Evolutionary conservation across 2,797 vertebrate genomes (phyloP).

Genomic region (Steatocranus sp.): DNA sequence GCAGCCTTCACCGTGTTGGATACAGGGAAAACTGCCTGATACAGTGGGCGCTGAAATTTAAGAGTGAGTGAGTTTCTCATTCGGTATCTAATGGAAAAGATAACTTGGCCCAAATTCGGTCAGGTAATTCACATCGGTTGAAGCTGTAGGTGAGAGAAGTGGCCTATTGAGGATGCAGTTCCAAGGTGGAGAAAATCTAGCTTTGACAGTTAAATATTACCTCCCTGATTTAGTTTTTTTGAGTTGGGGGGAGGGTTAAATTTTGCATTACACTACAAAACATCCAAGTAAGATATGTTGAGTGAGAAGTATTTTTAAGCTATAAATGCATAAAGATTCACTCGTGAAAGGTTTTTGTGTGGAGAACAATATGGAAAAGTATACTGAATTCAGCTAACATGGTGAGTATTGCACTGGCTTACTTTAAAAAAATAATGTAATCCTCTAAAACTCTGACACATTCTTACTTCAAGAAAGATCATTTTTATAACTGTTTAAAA

Average conservation of each 20-base stretch:
- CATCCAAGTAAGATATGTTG: not conserved
- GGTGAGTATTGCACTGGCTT: not conserved
- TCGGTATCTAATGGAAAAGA: not conserved
- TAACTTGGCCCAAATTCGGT: not conserved
- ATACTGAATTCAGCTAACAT: not conserved
- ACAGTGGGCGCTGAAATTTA: not conserved
- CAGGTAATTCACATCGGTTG: not conserved
- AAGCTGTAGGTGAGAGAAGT: not conserved
- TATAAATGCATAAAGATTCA: not conserved
- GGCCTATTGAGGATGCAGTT: not conserved
- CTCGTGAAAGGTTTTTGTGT: not conserved
- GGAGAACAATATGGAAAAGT: not conserved
- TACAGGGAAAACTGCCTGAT: not conserved
- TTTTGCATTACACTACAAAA: not conserved
- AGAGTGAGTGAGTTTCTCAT: not conserved
- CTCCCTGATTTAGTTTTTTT: not conserved
- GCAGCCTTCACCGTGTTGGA: not conserved
- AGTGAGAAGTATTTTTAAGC: not conserved
- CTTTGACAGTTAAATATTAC: not conserved
- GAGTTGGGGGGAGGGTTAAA: not conserved
- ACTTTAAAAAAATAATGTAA: not conserved
- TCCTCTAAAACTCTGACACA: not conserved
- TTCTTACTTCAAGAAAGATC: not conserved
- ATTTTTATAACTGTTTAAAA: not conserved
- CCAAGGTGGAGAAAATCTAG: not conserved